Conservation (phyloP, 2,888 invertebrate genomes). For the Drosophila macrothrix region DNA sequence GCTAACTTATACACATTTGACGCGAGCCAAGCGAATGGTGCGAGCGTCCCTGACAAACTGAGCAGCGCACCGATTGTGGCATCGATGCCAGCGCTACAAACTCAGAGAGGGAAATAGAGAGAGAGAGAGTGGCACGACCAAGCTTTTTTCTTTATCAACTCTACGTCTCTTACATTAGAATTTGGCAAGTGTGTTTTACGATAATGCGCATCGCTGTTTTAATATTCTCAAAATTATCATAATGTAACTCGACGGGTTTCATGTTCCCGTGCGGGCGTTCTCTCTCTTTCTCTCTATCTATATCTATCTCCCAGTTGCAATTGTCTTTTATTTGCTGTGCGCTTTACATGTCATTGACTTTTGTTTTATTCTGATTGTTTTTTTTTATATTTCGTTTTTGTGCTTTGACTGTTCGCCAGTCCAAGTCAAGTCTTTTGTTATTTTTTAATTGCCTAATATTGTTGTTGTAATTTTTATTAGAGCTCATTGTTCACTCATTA, state of each 20-base stretch:
- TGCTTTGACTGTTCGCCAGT: constrained; percentile 27
- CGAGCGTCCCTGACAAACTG: constrained; percentile 57
- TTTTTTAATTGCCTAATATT: constrained; percentile 69
- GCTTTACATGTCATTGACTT: constrained; percentile 76
- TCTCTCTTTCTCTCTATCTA: background rate
- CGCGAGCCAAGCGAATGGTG: constrained; percentile 30
- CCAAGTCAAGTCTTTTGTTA: constrained; percentile 66
- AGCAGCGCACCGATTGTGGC: constrained; percentile 28
- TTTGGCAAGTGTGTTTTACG: constrained; percentile 39
- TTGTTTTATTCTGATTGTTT: constrained; percentile 33
- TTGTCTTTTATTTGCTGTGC: constrained; percentile 44
- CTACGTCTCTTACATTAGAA: constrained; percentile 15
- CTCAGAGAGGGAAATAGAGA: constrained; percentile 3
- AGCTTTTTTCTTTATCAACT: constrained; percentile 1
- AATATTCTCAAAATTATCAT: constrained; percentile 26
- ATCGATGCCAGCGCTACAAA: constrained; percentile 11
- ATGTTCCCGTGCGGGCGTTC: background rate
- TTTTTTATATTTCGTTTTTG: constrained; percentile 5
- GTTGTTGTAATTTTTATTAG: constrained; percentile 32
- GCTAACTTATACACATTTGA: constrained; percentile 15
- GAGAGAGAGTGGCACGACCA: background rate
- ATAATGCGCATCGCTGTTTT: constrained; percentile 43
- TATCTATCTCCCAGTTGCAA: constrained; percentile 6
- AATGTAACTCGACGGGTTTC: no score
- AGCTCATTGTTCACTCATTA: constrained; percentile 69